Conservation (phyloP, 2,888 invertebrate genomes). For the Drosophila vallismaia region DNA sequence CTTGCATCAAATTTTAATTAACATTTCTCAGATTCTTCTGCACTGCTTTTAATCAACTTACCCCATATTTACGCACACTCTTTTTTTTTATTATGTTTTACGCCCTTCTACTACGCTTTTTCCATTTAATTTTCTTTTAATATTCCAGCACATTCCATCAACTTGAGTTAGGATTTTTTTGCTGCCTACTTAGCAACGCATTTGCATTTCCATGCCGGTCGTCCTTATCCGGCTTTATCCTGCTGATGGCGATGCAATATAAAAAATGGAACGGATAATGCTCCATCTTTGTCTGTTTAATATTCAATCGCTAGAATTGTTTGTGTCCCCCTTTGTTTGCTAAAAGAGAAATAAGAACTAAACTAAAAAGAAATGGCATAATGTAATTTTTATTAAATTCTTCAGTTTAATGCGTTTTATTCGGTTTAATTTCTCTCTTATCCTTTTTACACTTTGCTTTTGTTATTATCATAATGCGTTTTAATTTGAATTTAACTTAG, state of each 20-base stretch:
- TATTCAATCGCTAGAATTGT: conserved; percentile 40
- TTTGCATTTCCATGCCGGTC: conserved; percentile 49
- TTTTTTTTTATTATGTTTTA: not conserved
- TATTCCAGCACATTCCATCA: conserved; percentile 11
- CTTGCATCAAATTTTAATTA: not conserved
- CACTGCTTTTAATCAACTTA: conserved; percentile 20
- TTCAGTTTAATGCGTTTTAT: conserved; percentile 71
- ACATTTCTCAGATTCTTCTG: not conserved
- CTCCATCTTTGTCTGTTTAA: conserved; percentile 26
- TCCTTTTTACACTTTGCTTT: conserved; percentile 61
- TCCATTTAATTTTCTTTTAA: conserved; percentile 14
- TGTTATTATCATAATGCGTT: conserved; percentile 55
- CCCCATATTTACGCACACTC: conserved; percentile 2
- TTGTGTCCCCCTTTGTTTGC: conserved; percentile 3
- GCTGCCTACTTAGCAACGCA: conserved; percentile 34
- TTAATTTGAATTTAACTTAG: conserved; percentile 57
- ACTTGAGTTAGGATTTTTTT: conserved; percentile 16
- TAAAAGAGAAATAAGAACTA: not conserved
- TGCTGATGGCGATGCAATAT: not conserved
- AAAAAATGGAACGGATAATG: conserved; percentile 8
- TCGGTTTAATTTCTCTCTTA: conserved; percentile 63
- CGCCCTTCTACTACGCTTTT: not conserved
- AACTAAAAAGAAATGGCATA: conserved; percentile 23
- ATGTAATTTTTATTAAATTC: conserved; percentile 74
- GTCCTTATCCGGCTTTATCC: conserved; percentile 12